phyloP scores from a whole-genome alignment of 2,113 vertebrate species.

The Apeltes quadracus region DNA sequence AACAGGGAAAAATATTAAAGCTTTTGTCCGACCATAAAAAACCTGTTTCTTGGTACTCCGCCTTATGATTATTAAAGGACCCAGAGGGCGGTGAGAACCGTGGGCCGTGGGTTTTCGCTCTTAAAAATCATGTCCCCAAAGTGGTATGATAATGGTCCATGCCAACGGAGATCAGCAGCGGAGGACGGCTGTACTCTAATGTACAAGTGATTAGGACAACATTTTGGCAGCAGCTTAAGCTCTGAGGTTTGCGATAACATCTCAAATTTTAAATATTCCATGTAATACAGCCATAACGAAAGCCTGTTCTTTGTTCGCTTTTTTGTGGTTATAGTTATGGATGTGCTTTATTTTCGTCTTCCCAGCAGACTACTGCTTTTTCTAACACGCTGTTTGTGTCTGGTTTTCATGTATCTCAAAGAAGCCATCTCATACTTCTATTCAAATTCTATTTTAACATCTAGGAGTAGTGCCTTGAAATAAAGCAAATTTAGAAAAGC shows the following conservation, averaged over 20 bases:
- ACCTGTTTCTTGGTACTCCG: constrained; percentile 48
- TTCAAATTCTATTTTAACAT: background rate
- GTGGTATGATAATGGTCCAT: constrained; percentile 54
- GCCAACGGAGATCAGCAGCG: constrained; percentile 40
- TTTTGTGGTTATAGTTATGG: background rate
- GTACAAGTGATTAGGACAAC: constrained; percentile 49
- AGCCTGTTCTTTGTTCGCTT: background rate
- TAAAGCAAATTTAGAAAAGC: background rate
- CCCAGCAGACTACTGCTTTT: background rate
- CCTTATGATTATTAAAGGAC: constrained; percentile 55
- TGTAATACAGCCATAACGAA: background rate
- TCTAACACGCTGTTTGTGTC: background rate
- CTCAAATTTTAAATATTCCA: constrained; percentile 23
- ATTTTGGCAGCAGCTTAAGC: constrained; percentile 39
- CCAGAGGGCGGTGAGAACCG: constrained; percentile 22
- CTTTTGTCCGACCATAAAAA: constrained; percentile 67
- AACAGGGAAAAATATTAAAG: constrained; percentile 63
- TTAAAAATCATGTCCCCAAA: constrained; percentile 28
- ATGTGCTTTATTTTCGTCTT: background rate
- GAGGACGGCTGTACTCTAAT: constrained; percentile 36
- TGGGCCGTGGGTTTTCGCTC: constrained; percentile 6
- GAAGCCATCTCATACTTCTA: background rate
- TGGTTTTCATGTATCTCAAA: background rate
- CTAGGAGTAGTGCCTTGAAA: background rate
- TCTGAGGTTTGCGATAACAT: constrained; percentile 33